Conservation (phyloP, 2,113 vertebrate species). For the Trogon surrucura region DNA sequence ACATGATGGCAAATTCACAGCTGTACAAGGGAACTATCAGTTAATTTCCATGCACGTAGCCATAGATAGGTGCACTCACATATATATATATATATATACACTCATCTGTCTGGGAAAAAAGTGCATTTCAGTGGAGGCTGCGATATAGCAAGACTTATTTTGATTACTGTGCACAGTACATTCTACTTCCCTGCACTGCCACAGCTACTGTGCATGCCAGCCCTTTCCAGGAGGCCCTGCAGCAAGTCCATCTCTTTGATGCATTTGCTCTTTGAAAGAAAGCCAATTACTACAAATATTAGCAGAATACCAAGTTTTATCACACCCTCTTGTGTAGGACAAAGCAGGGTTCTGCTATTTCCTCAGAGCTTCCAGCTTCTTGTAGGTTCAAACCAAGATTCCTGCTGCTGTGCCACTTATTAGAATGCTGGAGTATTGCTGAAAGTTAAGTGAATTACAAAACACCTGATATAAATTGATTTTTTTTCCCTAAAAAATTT, state of each 20-base stretch:
- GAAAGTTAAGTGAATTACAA: background rate
- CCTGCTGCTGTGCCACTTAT: background rate
- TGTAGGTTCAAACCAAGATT: background rate
- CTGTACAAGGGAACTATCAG: background rate
- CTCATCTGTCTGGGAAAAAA: background rate
- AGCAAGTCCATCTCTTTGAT: background rate
- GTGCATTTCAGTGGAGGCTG: background rate
- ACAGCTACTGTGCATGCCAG: background rate
- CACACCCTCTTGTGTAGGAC: background rate
- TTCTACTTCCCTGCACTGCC: background rate
- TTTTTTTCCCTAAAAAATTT: background rate
- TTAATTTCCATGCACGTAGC: background rate
- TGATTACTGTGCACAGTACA: background rate
- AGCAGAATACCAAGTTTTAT: background rate
- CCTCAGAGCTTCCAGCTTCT: background rate
- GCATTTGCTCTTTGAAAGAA: background rate
- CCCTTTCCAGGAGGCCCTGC: background rate
- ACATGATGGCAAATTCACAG: background rate
- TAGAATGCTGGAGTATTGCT: background rate
- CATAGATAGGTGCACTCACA: fast-evolving
- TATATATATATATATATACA: too few species aligned
- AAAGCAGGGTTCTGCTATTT: background rate
- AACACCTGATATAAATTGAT: background rate
- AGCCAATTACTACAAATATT: background rate
- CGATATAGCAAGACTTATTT: background rate